Evolutionary conservation across 2,113 vertebrate genomes (phyloP).

Genomic region (Toxostoma redivivum): DNA sequence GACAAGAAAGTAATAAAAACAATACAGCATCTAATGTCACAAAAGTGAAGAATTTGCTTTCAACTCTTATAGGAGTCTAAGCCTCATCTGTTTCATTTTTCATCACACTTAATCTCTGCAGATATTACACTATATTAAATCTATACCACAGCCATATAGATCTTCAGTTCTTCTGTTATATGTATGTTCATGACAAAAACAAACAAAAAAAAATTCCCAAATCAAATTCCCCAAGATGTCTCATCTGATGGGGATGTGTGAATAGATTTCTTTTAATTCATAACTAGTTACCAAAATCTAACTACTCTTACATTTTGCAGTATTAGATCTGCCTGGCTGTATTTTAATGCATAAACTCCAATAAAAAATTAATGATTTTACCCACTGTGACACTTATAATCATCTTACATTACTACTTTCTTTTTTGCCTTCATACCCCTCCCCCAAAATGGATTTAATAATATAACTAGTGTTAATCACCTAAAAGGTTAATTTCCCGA

Average conservation of each 20-base stretch:
- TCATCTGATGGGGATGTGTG: not conserved
- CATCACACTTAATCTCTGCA: not conserved
- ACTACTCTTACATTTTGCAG: not conserved
- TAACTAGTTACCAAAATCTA: not conserved
- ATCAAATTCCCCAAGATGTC: not conserved
- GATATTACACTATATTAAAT: slow-evolving; percentile 7
- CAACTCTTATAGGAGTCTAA: not conserved
- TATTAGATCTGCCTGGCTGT: not conserved
- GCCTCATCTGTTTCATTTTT: slow-evolving; percentile 11
- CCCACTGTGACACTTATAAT: not conserved
- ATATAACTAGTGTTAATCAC: not conserved
- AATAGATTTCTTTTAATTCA: not conserved
- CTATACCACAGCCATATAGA: not conserved
- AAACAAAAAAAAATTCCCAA: not conserved
- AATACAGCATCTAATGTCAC: not conserved
- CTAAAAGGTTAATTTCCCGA: not conserved
- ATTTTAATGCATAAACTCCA: not conserved
- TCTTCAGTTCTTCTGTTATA: not conserved
- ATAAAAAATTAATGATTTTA: not conserved
- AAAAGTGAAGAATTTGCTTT: slow-evolving; percentile 12
- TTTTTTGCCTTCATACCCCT: not conserved
- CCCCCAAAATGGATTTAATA: not conserved
- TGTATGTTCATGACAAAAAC: not conserved
- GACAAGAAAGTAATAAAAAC: not conserved
- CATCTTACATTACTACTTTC: not conserved